These are phyloP conservation scores for Parotocinclus haroldoi DNA, from an alignment of 2,797 vertebrate species.

Conservation along the genomic window DNA sequence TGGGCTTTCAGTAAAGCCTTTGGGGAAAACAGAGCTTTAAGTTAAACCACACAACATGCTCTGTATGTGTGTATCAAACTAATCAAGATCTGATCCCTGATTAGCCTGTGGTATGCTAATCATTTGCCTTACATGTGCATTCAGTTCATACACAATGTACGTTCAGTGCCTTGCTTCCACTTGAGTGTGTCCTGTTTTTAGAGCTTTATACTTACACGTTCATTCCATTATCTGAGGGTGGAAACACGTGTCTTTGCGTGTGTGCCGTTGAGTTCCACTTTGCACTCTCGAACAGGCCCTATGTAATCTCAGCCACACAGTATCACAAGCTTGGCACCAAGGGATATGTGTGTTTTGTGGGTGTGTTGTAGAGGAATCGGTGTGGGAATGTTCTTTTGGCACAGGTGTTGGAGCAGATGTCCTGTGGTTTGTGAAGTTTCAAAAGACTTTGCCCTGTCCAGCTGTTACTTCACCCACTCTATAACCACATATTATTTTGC, in stretches of 20 bases:
- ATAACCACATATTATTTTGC: background rate
- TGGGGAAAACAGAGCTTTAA: conserved; percentile 8
- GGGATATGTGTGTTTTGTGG: conserved; percentile 31
- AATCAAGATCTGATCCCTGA: background rate
- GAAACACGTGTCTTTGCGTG: conserved; percentile 1
- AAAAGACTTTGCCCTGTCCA: conserved; percentile 45
- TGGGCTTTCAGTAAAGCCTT: background rate
- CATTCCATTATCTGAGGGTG: conserved; percentile 8
- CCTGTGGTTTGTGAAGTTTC: conserved; percentile 34
- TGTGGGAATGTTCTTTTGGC: conserved; percentile 60
- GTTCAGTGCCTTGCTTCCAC: conserved; percentile 6
- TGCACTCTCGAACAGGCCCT: conserved; percentile 15
- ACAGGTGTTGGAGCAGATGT: conserved; percentile 58
- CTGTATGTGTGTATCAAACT: background rate
- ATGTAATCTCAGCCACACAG: conserved; percentile 22
- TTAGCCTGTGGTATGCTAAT: background rate
- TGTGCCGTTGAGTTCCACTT: background rate
- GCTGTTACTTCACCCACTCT: conserved; percentile 50
- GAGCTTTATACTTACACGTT: conserved; percentile 13
- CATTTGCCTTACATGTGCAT: background rate
- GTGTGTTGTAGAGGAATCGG: conserved; percentile 10
- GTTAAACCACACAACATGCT: background rate
- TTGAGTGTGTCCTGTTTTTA: conserved; percentile 17
- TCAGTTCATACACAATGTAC: conserved; percentile 6
- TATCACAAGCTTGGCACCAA: conserved; percentile 30